Conservation (phyloP, 64 coral and sea anemone species). For the Trachythela sp. region DNA sequence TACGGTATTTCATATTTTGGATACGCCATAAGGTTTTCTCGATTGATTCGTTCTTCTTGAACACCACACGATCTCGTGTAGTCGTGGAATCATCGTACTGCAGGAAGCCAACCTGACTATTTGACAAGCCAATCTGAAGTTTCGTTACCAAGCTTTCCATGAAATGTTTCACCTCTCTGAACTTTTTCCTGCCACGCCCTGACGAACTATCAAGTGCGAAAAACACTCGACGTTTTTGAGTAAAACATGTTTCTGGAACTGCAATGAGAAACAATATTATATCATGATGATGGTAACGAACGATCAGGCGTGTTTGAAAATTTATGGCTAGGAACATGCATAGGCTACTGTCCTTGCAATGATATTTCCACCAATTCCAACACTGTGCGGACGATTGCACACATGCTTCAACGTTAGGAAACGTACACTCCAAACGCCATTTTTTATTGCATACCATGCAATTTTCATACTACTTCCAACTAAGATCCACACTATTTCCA, state of each 20-base stretch:
- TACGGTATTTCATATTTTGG: constrained; percentile 2
- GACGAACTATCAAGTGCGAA: neutral
- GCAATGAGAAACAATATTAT: neutral
- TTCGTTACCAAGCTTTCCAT: neutral
- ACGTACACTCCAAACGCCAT: too few relatives aligned
- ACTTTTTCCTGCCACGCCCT: neutral
- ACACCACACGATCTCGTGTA: neutral
- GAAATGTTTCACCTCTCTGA: neutral
- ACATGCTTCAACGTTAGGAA: too few relatives aligned
- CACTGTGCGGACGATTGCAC: too few relatives aligned
- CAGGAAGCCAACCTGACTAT: neutral
- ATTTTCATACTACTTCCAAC: too few relatives aligned
- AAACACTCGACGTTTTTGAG: neutral
- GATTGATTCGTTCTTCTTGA: neutral
- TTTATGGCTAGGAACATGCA: too few relatives aligned
- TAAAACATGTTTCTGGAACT: neutral
- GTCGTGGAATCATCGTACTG: constrained; percentile 2
- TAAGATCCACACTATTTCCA: too few relatives aligned
- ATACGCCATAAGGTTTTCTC: neutral
- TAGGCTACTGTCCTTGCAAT: too few relatives aligned
- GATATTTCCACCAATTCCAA: too few relatives aligned
- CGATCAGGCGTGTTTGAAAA: too few relatives aligned
- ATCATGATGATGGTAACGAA: neutral
- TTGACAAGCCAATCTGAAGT: neutral
- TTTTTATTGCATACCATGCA: too few relatives aligned